phyloP scores from a whole-genome alignment of 2,113 vertebrate species.

The Ceyx melanurus region DNA sequence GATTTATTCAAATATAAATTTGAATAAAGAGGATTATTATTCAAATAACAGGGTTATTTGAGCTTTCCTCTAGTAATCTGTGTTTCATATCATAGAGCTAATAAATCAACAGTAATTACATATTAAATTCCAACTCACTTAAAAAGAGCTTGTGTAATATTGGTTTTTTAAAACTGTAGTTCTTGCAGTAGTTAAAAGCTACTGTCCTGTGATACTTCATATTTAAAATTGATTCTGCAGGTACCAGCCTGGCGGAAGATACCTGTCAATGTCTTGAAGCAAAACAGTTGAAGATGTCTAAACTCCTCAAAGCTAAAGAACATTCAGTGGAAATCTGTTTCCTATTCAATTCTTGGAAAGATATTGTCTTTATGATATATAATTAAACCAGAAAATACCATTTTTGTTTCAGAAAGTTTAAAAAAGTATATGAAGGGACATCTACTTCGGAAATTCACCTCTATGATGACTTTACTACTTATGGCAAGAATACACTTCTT shows the following conservation, averaged over 20 bases:
- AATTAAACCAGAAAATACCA: constrained; percentile 10
- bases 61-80: not conserved
- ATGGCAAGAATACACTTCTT: constrained; percentile 12
- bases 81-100: not conserved
- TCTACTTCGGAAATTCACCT: not conserved
- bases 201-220: constrained; percentile 1
- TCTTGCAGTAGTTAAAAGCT: not conserved
- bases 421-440: constrained; percentile 20
- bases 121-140: not conserved
- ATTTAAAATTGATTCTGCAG: constrained; percentile 72
- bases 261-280: constrained; percentile 92
- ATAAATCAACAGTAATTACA: not conserved
- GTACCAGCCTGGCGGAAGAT: constrained; percentile 88
- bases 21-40: no score
- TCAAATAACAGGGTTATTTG: not conserved
- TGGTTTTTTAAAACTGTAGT: not conserved
- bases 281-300: constrained; percentile 94
- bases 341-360: constrained; percentile 17
- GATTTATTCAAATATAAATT: no score
- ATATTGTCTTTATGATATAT: not conserved
- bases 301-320: constrained; percentile 35
- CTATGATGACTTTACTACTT: not conserved
- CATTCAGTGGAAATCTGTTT: not conserved
- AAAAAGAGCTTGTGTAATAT: not conserved
- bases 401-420: not conserved